These are phyloP conservation scores for Drosophila biarmipes DNA, from an alignment of 1,140 invertebrate genomes.

Conservation along the genomic window DNA sequence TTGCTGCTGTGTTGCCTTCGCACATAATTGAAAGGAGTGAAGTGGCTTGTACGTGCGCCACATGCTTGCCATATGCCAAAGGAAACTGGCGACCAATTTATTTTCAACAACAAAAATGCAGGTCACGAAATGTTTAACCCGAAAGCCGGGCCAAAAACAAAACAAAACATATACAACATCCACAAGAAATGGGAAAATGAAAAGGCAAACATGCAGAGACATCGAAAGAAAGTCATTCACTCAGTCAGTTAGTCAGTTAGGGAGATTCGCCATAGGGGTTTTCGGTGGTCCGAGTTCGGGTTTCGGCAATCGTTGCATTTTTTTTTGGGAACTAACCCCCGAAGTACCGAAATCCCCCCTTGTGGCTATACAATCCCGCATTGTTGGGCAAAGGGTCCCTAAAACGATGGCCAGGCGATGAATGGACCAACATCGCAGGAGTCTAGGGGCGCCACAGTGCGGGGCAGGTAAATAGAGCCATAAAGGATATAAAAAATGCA, in stretches of 20 bases:
- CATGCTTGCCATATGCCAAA: conserved; percentile 76
- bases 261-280: conserved; percentile 40
- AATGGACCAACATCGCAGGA: conserved; percentile 26
- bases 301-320: conserved; percentile 9
- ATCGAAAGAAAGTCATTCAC: conserved; percentile 39
- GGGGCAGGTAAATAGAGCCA: background rate
- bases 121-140: conserved; percentile 80
- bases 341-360: background rate
- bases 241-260: background rate
- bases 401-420: conserved; percentile 1
- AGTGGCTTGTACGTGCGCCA: conserved; percentile 80
- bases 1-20: conserved; percentile 51
- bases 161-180: conserved; percentile 49
- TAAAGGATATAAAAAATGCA: background rate
- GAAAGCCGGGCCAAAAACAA: conserved; percentile 41
- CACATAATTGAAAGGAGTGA: conserved; percentile 81
- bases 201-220: conserved; percentile 34
- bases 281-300: background rate
- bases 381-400: conserved; percentile 10
- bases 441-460: conserved; percentile 34
- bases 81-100: conserved; percentile 67
- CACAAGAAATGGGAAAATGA: conserved; percentile 38
- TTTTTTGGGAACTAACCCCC: conserved; percentile 18
- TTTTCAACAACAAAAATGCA: conserved; percentile 77
- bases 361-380: conserved; percentile 21